These are phyloP conservation scores for Pandion haliaetus DNA, from an alignment of 2,113 vertebrate species.

Conservation along the genomic window DNA sequence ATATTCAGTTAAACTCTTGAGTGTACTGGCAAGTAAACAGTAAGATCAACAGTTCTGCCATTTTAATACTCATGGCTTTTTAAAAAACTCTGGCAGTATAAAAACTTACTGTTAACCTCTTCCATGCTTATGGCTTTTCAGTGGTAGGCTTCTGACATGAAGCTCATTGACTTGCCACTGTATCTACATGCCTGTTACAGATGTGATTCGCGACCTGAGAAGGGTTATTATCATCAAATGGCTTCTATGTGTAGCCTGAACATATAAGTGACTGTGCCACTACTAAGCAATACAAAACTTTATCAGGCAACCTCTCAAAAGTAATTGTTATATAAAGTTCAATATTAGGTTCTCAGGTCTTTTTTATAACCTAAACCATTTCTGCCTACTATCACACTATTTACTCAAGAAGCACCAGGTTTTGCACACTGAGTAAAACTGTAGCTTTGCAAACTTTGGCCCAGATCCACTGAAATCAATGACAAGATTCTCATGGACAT, in stretches of 20 bases:
- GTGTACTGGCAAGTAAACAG: neutral
- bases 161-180: neutral
- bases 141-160: neutral
- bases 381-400: neutral
- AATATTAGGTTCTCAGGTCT: constrained; percentile 60
- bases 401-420: constrained; percentile 12
- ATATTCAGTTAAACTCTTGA: constrained; percentile 2
- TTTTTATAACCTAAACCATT: constrained; percentile 58
- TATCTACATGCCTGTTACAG: neutral
- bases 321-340: constrained; percentile 20
- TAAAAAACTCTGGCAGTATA: neutral
- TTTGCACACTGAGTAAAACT: neutral
- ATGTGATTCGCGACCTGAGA: constrained; percentile 20
- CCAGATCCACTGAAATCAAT: neutral
- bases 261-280: constrained; percentile 36
- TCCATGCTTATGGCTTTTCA: neutral
- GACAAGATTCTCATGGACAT: neutral
- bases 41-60: neutral
- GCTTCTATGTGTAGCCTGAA: neutral
- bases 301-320: constrained; percentile 48
- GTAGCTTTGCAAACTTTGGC: neutral
- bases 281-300: constrained; percentile 58
- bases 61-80: neutral
- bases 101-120: neutral
- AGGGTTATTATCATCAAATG: neutral